Conservation (phyloP, 2,888 invertebrate genomes). For the Polylopha cassiicola region DNA sequence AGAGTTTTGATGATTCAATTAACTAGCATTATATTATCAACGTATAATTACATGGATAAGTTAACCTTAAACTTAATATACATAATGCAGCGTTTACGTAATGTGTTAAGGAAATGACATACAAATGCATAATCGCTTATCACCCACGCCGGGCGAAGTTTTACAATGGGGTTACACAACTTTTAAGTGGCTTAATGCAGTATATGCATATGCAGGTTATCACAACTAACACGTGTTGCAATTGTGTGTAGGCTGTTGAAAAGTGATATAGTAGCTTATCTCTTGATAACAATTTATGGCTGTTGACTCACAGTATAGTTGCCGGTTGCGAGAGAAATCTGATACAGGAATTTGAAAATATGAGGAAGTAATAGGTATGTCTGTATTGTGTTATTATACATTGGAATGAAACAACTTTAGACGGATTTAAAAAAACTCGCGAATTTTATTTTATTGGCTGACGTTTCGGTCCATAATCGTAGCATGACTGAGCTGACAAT, state of each 20-base stretch:
- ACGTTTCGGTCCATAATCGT: too few relatives aligned
- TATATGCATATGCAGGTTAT: slow-evolving; percentile 3
- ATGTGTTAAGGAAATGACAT: slow-evolving; percentile 13
- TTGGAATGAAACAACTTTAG: too few relatives aligned
- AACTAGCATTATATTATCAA: too few relatives aligned
- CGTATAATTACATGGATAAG: background rate
- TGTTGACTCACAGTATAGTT: slow-evolving; percentile 12
- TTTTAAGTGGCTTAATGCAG: background rate
- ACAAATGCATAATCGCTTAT: slow-evolving; percentile 14
- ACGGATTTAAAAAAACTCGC: too few relatives aligned
- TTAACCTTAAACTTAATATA: background rate
- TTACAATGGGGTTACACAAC: slow-evolving; percentile 13
- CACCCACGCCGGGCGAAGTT: slow-evolving; percentile 6
- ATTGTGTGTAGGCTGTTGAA: slow-evolving; percentile 18
- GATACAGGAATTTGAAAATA: slow-evolving; percentile 16
- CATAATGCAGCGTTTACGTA: background rate
- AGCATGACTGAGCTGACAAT: too few relatives aligned
- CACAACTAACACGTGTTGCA: slow-evolving; percentile 17
- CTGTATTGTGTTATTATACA: too few relatives aligned
- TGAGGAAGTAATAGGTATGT: slow-evolving; percentile 12
- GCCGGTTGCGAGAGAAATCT: slow-evolving; percentile 9
- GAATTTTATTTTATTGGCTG: too few relatives aligned
- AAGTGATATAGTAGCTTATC: slow-evolving; percentile 43
- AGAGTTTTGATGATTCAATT: too few relatives aligned
- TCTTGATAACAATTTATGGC: slow-evolving; percentile 48